Conservation (phyloP, 2,113 vertebrate species). For the Camelus dromedarius region DNA sequence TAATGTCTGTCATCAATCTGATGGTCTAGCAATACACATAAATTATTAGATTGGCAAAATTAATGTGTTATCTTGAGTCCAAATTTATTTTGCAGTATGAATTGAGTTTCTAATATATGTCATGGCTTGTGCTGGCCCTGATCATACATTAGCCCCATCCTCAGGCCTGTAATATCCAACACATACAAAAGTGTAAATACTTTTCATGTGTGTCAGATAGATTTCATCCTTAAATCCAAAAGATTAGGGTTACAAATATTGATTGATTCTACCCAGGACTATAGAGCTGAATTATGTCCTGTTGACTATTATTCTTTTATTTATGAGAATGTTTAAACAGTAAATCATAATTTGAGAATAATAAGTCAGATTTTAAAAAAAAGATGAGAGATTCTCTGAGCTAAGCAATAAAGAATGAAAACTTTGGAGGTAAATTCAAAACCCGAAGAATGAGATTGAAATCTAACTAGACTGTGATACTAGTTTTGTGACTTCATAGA, state of each 20-base stretch:
- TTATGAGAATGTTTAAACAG: background rate
- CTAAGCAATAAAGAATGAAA: background rate
- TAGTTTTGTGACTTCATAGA: background rate
- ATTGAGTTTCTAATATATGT: background rate
- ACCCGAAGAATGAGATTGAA: background rate
- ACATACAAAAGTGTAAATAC: background rate
- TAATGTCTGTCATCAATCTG: background rate
- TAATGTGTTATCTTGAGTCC: background rate
- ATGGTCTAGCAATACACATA: background rate
- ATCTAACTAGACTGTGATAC: background rate
- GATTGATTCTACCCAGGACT: background rate
- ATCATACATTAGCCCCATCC: background rate
- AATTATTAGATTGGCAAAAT: constrained; percentile 14
- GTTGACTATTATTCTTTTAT: background rate
- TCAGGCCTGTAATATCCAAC: background rate
- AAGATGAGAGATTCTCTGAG: background rate
- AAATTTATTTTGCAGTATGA: background rate
- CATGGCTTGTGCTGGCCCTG: background rate
- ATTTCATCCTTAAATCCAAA: background rate
- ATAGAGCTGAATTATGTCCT: background rate
- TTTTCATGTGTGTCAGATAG: background rate
- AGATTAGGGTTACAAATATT: background rate
- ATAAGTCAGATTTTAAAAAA: background rate
- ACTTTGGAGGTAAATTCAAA: background rate
- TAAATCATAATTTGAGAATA: background rate